Conservation (phyloP, 2,113 vertebrate species). For the Nematolebias whitei region DNA sequence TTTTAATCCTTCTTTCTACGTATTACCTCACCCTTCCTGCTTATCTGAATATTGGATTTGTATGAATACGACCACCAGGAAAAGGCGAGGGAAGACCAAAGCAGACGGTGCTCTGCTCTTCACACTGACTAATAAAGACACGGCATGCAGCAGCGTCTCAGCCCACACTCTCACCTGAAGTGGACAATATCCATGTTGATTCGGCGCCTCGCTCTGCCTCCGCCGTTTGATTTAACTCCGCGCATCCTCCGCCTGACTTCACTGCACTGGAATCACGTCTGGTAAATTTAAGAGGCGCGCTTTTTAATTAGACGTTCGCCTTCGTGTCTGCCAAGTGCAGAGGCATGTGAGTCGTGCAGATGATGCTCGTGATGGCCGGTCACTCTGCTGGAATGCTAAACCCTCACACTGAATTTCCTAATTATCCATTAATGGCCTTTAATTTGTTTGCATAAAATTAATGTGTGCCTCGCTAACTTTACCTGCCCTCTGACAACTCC, state of each 20-base stretch:
- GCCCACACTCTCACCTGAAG: conserved; percentile 17
- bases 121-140: conserved; percentile 49
- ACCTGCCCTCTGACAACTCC: conserved; percentile 17
- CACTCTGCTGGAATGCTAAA: conserved; percentile 6
- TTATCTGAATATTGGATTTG: no score
- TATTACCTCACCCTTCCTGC: conserved; percentile 42
- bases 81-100: conserved; percentile 54
- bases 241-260: neutral
- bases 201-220: neutral
- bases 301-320: conserved; percentile 11
- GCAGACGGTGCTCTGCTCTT: conserved; percentile 31
- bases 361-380: conserved; percentile 18
- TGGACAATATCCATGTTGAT: conserved; percentile 10
- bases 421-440: conserved; percentile 3
- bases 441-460: neutral
- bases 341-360: conserved; percentile 16
- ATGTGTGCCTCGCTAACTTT: neutral
- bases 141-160: conserved; percentile 38
- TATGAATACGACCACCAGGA: conserved; percentile 43
- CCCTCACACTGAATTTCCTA: neutral
- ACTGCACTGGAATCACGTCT: neutral
- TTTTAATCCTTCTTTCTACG: conserved; percentile 30
- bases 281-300: neutral
- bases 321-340: neutral
- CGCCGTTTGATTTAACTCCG: neutral